Conservation (phyloP, 2,797 vertebrate genomes). For the Petrocephalus sullivani region DNA sequence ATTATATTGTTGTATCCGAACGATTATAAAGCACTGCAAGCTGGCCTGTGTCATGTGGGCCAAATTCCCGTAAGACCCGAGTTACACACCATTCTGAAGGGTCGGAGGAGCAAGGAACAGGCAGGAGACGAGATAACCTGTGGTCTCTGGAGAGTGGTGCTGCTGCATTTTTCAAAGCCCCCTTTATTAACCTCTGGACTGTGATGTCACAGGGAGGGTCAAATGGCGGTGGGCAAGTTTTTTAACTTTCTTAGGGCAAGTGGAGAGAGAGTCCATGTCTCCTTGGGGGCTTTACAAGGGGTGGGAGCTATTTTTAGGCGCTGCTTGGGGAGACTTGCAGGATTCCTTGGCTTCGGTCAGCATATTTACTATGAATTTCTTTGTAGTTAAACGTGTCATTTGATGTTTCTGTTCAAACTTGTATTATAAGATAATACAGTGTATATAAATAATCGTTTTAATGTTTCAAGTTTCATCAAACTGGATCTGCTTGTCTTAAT, state of each 20-base stretch:
- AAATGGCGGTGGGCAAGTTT: slow-evolving; percentile 60
- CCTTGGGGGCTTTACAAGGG: slow-evolving; percentile 34
- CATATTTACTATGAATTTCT: slow-evolving; percentile 28
- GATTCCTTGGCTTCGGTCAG: slow-evolving; percentile 47
- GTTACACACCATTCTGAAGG: slow-evolving; percentile 69
- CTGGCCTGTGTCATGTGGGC: neutral
- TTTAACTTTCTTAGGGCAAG: slow-evolving; percentile 79
- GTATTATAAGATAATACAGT: neutral
- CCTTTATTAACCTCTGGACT: slow-evolving; percentile 59
- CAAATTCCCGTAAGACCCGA: slow-evolving; percentile 20
- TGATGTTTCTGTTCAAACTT: neutral
- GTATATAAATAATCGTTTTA: neutral
- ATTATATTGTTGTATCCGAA: neutral
- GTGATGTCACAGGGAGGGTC: slow-evolving; percentile 59
- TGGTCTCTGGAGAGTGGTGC: slow-evolving; percentile 53
- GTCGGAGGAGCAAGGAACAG: slow-evolving; percentile 43
- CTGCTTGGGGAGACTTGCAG: slow-evolving; percentile 42
- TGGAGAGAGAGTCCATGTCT: slow-evolving; percentile 51
- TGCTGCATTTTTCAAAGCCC: slow-evolving; percentile 41
- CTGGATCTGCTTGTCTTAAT: neutral
- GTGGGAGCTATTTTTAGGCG: slow-evolving; percentile 65
- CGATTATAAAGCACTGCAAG: neutral
- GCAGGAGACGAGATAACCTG: slow-evolving; percentile 44
- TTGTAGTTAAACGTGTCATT: neutral
- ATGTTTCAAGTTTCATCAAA: neutral